Percentiles rank a stretch among this genome's conserved stretches.
phyloP scores from a whole-genome alignment of 2,797 vertebrate genomes.

The Denticeps clupeoides region DNA sequence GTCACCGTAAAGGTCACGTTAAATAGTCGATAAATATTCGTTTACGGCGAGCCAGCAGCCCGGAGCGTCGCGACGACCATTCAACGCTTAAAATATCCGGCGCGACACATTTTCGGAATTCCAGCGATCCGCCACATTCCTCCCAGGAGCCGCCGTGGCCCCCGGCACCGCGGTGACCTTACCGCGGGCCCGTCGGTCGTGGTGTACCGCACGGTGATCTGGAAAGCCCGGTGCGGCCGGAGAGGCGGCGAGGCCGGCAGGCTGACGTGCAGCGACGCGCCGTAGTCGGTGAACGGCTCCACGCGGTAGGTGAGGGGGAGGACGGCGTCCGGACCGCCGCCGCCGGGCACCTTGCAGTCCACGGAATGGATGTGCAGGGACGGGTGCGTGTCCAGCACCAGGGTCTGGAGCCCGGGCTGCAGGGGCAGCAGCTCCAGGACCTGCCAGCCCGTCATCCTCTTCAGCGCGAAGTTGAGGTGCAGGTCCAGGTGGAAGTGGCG shows the following conservation, averaged over 20 bases:
- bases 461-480: slow-evolving; percentile 73
- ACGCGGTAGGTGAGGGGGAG: slow-evolving; percentile 56
- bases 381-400: slow-evolving; percentile 76
- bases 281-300: slow-evolving; percentile 78
- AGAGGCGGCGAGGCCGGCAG: slow-evolving; percentile 60
- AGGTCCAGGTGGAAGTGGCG: slow-evolving; percentile 83
- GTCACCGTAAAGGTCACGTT: too few species aligned
- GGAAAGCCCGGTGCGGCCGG: slow-evolving; percentile 65
- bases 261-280: slow-evolving; percentile 71
- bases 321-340: slow-evolving; percentile 32
- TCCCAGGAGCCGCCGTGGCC: not conserved
- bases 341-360: slow-evolving; percentile 53
- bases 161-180: slow-evolving; percentile 37
- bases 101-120: too few species aligned
- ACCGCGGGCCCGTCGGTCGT: slow-evolving; percentile 86
- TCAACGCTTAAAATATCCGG: too few species aligned
- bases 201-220: slow-evolving; percentile 80
- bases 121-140: not conserved
- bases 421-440: slow-evolving; percentile 73
- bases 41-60: too few species aligned
- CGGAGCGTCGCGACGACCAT: too few species aligned
- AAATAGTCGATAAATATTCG: too few species aligned
- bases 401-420: slow-evolving; percentile 47
- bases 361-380: slow-evolving; percentile 69
- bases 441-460: slow-evolving; percentile 78